Evolutionary conservation across 2,113 vertebrate genomes (phyloP).

Genomic region (Pogona vitticeps): DNA sequence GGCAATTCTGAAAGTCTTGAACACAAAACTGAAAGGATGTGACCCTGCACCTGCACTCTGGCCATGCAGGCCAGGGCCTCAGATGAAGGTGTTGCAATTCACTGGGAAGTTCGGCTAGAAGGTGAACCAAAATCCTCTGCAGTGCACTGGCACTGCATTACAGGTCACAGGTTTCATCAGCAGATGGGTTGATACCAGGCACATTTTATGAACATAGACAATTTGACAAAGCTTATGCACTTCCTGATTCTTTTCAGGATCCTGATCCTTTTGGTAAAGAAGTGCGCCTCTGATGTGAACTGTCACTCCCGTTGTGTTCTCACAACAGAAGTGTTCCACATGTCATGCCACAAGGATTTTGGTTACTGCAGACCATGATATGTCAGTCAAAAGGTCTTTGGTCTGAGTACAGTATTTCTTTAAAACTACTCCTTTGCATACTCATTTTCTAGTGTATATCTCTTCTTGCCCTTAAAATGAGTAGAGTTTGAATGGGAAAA

Average conservation of each 20-base stretch:
- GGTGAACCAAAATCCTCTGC: background rate
- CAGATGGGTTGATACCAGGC: no score
- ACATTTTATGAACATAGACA: no score
- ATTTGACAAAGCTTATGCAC: no score
- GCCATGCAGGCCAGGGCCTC: no score
- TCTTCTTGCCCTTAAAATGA: slow-evolving; percentile 26
- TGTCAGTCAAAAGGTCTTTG: slow-evolving; percentile 24
- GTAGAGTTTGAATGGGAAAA: slow-evolving; percentile 16
- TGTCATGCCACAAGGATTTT: background rate
- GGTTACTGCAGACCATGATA: slow-evolving; percentile 17
- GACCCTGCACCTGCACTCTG: background rate
- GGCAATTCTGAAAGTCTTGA: no score
- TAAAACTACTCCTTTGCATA: slow-evolving; percentile 7
- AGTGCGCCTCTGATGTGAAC: background rate
- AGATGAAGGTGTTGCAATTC: background rate
- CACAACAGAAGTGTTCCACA: background rate
- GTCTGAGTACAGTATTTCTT: slow-evolving; percentile 48
- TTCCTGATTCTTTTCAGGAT: no score
- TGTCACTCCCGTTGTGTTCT: background rate
- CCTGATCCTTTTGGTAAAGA: no score
- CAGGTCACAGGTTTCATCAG: no score
- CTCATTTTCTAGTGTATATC: slow-evolving; percentile 28
- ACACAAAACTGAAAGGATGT: background rate
- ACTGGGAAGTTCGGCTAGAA: background rate
- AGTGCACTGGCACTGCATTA: no score